phyloP scores from a whole-genome alignment of 2,888 invertebrate species.

The Drosophila hawaiiensis region DNA sequence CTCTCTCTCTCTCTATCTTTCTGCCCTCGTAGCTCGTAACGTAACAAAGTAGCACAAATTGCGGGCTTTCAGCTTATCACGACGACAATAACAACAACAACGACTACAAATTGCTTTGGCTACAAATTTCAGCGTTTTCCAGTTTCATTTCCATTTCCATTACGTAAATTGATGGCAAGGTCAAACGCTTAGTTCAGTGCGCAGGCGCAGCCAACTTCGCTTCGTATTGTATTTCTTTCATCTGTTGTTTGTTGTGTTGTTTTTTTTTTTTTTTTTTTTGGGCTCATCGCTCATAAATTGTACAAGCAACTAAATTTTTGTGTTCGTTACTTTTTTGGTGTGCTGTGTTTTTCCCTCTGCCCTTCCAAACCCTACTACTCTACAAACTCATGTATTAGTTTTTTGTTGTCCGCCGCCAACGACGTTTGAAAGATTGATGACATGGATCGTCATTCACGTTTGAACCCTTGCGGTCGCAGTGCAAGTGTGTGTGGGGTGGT shows the following conservation, averaged over 20 bases:
- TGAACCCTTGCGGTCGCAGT: constrained; percentile 54
- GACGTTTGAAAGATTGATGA: constrained; percentile 52
- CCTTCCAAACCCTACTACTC: background rate
- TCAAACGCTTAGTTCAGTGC: constrained; percentile 70
- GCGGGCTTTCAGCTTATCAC: constrained; percentile 73
- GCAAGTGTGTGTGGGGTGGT: constrained; percentile 19
- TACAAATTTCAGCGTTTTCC: constrained; percentile 54
- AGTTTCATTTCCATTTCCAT: constrained; percentile 59
- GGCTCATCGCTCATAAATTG: constrained; percentile 52
- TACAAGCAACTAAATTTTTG: constrained; percentile 35
- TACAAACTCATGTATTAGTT: background rate
- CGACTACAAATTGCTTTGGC: constrained; percentile 25
- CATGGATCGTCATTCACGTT: constrained; percentile 44
- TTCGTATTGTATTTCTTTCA: constrained; percentile 5
- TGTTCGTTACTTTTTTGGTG: constrained; percentile 4
- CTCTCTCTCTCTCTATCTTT: background rate
- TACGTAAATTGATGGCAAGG: constrained; percentile 80
- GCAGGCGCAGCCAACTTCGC: constrained; percentile 65
- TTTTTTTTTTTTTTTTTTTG: background rate
- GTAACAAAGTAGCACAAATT: constrained; percentile 72
- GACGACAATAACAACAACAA: constrained; percentile 5
- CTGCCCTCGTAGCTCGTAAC: constrained; percentile 7
- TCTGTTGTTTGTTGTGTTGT: constrained; percentile 7
- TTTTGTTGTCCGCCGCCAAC: constrained; percentile 61
- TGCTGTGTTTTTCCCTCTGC: background rate